These are phyloP conservation scores for Astur gentilis DNA, from an alignment of 2,113 vertebrate species.

Conservation along the genomic window DNA sequence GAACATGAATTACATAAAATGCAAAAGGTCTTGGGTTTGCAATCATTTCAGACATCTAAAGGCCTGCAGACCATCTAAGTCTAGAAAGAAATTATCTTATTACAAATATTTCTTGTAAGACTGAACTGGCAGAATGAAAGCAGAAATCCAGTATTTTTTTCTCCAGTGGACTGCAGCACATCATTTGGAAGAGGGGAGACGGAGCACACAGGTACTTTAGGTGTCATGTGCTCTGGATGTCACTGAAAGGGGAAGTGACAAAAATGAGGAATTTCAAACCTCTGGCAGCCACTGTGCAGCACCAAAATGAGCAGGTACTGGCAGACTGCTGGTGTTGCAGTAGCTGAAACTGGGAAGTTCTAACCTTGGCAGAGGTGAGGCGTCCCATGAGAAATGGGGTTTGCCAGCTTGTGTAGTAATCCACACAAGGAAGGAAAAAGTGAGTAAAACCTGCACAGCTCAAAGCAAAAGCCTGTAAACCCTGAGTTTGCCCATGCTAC, in stretches of 20 bases:
- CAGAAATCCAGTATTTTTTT: background rate
- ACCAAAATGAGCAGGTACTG: background rate
- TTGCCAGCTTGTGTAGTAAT: background rate
- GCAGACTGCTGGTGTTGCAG: background rate
- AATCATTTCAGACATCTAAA: background rate
- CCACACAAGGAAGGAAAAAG: background rate
- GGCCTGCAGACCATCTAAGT: background rate
- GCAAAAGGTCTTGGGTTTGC: background rate
- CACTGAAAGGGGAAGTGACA: background rate
- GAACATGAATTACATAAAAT: background rate
- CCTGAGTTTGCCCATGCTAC: fast-evolving
- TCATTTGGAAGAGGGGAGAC: background rate
- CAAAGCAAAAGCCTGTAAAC: background rate
- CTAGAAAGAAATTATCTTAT: background rate
- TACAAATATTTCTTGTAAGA: background rate
- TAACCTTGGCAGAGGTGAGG: background rate
- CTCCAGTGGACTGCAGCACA: background rate
- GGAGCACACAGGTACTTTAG: fast-evolving
- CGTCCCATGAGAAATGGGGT: fast-evolving
- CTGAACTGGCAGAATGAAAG: background rate
- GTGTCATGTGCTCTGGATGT: fast-evolving
- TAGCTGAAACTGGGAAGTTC: background rate
- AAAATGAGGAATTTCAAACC: background rate
- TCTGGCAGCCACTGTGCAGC: background rate
- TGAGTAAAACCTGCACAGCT: background rate